These are phyloP conservation scores for Thamnophis sirtalis DNA, from an alignment of 2,113 vertebrate species.

Conservation along the genomic window DNA sequence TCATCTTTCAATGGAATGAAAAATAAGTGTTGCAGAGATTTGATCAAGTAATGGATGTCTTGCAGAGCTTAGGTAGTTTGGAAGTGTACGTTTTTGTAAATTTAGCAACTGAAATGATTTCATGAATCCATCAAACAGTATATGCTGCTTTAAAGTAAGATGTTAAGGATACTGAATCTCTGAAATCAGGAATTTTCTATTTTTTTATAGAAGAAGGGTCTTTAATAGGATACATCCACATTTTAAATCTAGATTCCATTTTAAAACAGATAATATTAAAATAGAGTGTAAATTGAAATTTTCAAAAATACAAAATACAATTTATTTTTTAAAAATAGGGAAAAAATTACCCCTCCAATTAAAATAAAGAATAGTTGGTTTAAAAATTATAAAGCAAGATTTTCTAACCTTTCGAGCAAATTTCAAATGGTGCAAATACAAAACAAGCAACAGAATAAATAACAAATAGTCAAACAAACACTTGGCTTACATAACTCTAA, in stretches of 20 bases:
- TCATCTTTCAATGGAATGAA: background rate
- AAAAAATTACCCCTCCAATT: background rate
- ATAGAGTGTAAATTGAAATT: background rate
- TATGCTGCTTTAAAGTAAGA: background rate
- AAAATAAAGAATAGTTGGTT: background rate
- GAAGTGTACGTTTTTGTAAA: no score
- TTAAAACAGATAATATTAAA: background rate
- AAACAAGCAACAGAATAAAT: conserved; percentile 10
- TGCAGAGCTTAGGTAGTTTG: background rate
- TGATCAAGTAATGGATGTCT: background rate
- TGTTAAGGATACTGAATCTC: background rate
- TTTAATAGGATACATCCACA: background rate
- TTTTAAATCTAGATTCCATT: background rate
- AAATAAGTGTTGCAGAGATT: background rate
- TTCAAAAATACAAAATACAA: background rate
- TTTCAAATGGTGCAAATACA: background rate
- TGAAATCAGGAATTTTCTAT: background rate
- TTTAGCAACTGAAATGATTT: background rate
- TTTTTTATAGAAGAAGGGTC: background rate
- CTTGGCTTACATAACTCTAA: conserved; percentile 19
- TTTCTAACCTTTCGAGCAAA: background rate
- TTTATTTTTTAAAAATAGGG: background rate
- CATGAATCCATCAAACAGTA: background rate
- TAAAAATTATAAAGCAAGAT: background rate
- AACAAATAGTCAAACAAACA: conserved; percentile 29